A percentile compares a stretch with the other conserved stretches of the same genome.
Conservation (phyloP, 2,113 vertebrate species). For the Lasiurus cinereus region DNA sequence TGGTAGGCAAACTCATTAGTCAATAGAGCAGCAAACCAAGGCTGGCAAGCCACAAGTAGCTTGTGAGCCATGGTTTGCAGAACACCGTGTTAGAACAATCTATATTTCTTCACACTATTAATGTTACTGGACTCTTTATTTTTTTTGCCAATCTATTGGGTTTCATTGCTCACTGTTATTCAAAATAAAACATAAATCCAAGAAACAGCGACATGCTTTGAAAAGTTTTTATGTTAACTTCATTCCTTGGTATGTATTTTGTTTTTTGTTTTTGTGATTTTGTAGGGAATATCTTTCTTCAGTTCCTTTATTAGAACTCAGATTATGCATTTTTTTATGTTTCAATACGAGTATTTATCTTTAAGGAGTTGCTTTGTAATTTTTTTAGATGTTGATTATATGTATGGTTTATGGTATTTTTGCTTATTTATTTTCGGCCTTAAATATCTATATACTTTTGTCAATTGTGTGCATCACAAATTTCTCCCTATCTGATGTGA, state of each 20-base stretch:
- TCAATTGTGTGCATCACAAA: neutral
- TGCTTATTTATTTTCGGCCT: neutral
- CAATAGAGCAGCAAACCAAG: too few relatives aligned
- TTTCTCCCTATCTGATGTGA: neutral
- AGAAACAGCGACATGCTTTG: too few relatives aligned
- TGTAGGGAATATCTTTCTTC: too few relatives aligned
- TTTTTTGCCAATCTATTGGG: neutral
- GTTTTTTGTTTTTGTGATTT: too few relatives aligned
- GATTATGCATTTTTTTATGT: neutral
- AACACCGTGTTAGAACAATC: neutral
- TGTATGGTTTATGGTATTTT: neutral
- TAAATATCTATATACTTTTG: neutral
- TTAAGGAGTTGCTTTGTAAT: neutral
- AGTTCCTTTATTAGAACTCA: neutral
- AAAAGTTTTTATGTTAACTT: too few relatives aligned
- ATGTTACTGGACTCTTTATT: neutral
- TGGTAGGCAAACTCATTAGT: too few relatives aligned
- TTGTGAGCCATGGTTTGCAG: too few relatives aligned
- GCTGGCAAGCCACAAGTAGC: too few relatives aligned
- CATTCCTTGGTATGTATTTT: too few relatives aligned
- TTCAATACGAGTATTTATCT: neutral
- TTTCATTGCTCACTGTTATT: neutral
- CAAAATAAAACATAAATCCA: too few relatives aligned
- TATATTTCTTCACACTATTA: neutral
- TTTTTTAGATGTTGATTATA: neutral